Percentiles rank a stretch among this genome's conserved stretches.
phyloP scores from a whole-genome alignment of 1,140 invertebrate genomes.

The Teleogryllus occipitalis region DNA sequence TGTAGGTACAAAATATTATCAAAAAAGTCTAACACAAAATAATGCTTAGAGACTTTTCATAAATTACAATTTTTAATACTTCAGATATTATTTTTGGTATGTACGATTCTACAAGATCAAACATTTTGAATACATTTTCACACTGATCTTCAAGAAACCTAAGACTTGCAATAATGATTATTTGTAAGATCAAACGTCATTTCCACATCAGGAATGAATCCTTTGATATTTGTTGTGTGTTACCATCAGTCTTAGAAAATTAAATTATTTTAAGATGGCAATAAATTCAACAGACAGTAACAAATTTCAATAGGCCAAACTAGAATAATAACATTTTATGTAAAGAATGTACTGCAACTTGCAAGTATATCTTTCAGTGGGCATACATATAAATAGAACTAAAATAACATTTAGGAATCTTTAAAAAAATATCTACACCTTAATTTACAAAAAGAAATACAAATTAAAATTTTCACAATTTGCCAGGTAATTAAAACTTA shows the following conservation, averaged over 20 bases:
- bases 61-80: too few species aligned
- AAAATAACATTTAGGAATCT: background rate
- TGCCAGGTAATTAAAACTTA: background rate
- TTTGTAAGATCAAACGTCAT: background rate
- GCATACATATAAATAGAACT: too few species aligned
- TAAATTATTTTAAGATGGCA: background rate
- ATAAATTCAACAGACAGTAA: background rate
- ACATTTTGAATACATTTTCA: background rate
- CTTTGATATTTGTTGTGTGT: background rate
- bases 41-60: too few species aligned
- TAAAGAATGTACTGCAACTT: too few species aligned
- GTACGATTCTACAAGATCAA: too few species aligned
- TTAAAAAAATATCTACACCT: background rate
- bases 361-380: too few species aligned
- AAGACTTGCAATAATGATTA: background rate
- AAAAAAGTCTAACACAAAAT: too few species aligned
- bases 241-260: background rate
- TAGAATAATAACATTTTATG: background rate
- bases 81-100: too few species aligned
- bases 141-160: background rate
- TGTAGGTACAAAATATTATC: too few species aligned
- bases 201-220: background rate
- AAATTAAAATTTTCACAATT: background rate
- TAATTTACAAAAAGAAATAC: background rate
- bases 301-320: background rate